Evolutionary conservation across 2,888 invertebrate species (phyloP).

Genomic region (Bombylius discolor): DNA sequence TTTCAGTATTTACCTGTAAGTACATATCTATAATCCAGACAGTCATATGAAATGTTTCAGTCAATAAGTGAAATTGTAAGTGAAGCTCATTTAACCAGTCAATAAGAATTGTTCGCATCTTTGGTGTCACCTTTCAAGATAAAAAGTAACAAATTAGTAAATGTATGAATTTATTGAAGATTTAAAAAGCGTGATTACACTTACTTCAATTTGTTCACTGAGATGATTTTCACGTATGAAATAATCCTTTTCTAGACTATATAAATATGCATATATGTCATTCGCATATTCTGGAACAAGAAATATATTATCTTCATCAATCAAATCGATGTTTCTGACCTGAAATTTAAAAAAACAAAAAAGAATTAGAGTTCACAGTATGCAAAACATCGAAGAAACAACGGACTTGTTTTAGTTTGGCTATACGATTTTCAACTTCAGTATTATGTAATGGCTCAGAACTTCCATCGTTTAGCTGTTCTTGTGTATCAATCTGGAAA

Average conservation of each 20-base stretch:
- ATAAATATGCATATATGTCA: conserved; percentile 78
- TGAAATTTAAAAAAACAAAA: conserved; percentile 9
- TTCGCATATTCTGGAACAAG: conserved; percentile 74
- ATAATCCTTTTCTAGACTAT: conserved; percentile 56
- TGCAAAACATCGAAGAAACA: conserved; percentile 2
- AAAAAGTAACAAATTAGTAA: not conserved
- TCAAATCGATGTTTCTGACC: conserved; percentile 62
- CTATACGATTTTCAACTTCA: conserved; percentile 7
- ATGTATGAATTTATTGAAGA: not conserved
- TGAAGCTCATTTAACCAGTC: conserved; percentile 95
- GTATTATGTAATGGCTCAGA: conserved; percentile 30
- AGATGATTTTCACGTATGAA: conserved; percentile 53
- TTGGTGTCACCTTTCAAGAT: conserved; percentile 51
- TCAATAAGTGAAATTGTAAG: conserved; percentile 64
- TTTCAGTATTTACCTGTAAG: conserved; percentile 36
- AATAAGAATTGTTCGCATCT: conserved; percentile 79
- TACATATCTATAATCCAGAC: conserved; percentile 83
- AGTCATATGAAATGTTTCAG: conserved; percentile 83
- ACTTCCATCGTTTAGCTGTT: conserved; percentile 11
- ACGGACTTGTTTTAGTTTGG: not conserved
- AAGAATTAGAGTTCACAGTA: not conserved
- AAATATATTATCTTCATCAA: conserved; percentile 59
- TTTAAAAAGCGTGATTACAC: not conserved
- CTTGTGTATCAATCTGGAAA: no score
- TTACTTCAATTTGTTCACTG: conserved; percentile 42